A percentile compares a stretch with the other conserved stretches of the same genome.
Conservation (phyloP, 2,113 vertebrate species). For the Crotalus tigris region DNA sequence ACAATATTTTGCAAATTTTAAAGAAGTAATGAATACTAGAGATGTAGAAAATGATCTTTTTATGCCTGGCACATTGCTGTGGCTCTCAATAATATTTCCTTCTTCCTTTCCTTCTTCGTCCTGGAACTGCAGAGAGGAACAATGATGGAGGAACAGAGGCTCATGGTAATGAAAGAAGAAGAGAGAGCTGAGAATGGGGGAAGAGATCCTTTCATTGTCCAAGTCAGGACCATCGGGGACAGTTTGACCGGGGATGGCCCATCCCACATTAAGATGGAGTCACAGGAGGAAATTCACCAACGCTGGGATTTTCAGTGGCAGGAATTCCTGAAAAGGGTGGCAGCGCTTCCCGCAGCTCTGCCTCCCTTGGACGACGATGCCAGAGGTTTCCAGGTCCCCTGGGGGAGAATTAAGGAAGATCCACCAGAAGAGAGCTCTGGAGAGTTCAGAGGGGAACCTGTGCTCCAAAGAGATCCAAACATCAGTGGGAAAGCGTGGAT, state of each 20-base stretch:
- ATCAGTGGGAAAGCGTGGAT: neutral
- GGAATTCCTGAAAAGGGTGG: conserved; percentile 7
- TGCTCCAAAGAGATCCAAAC: no score
- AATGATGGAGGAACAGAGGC: neutral
- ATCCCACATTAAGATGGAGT: neutral
- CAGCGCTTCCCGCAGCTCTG: neutral
- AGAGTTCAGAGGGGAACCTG: neutral
- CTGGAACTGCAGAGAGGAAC: neutral
- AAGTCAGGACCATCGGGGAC: neutral
- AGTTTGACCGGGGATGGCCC: neutral
- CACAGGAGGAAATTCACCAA: neutral
- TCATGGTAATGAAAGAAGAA: neutral
- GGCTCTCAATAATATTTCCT: neutral
- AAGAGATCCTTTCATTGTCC: neutral
- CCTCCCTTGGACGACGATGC: neutral
- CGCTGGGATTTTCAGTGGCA: neutral
- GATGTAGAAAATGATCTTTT: neutral
- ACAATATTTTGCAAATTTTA: neutral
- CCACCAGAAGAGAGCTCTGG: neutral
- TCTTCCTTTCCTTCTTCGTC: neutral
- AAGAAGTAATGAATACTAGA: neutral
- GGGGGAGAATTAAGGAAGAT: neutral
- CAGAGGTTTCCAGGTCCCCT: neutral
- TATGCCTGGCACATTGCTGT: neutral
- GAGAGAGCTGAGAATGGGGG: neutral